These are phyloP conservation scores for Philaenus spumarius DNA, from an alignment of 1,140 invertebrate species.

Conservation along the genomic window DNA sequence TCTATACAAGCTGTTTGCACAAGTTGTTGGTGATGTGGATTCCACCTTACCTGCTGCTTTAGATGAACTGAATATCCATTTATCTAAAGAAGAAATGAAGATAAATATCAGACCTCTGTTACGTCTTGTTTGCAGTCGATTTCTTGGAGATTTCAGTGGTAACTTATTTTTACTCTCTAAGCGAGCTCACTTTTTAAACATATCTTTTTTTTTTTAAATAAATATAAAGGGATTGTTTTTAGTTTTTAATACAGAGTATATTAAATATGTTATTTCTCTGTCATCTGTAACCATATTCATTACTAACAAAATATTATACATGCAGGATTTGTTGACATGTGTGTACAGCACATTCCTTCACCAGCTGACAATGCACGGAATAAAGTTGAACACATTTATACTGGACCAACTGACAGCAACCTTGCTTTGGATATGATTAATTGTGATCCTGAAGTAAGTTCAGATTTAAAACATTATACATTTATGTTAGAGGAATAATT, in stretches of 20 bases:
- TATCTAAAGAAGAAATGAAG: constrained; percentile 93
- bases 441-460: constrained; percentile 83
- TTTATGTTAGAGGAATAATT: no score
- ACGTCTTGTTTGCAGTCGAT: constrained; percentile 84
- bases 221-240: no score
- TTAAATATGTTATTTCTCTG: no score
- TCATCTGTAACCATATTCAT: no score
- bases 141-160: constrained; percentile 87
- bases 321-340: constrained; percentile 96
- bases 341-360: constrained; percentile 88
- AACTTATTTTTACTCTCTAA: no score
- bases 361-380: constrained; percentile 79
- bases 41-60: constrained; percentile 75
- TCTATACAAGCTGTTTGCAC: constrained; percentile 97
- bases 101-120: constrained; percentile 94
- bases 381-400: constrained; percentile 93
- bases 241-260: no score
- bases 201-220: no score
- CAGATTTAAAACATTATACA: no score
- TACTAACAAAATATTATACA: no score
- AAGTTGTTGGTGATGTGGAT: constrained; percentile 98
- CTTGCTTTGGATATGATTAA: constrained; percentile 82
- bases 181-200: no score
- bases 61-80: constrained; percentile 84
- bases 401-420: constrained; percentile 73